These are phyloP conservation scores for Campylomormyrus numenius DNA, from an alignment of 2,113 vertebrate genomes.

Conservation along the genomic window DNA sequence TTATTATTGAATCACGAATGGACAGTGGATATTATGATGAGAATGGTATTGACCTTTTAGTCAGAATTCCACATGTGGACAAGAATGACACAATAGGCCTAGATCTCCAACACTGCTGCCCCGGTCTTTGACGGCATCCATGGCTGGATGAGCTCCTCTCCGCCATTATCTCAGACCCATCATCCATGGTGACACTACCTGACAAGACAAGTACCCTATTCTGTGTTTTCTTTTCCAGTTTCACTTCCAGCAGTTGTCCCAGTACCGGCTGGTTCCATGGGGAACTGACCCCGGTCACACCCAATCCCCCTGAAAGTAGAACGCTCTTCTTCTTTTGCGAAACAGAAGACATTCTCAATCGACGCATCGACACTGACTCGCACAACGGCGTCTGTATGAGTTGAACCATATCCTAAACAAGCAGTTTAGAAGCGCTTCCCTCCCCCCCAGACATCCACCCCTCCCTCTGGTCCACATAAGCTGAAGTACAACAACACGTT, in stretches of 20 bases:
- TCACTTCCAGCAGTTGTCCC: constrained; percentile 13
- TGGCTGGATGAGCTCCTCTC: background rate
- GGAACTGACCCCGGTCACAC: background rate
- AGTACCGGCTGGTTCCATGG: background rate
- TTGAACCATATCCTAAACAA: background rate
- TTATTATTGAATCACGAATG: background rate
- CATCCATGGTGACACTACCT: background rate
- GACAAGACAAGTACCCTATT: background rate
- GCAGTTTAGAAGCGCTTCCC: background rate
- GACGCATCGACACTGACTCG: background rate
- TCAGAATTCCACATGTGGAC: background rate
- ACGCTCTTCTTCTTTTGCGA: background rate
- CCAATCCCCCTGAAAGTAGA: background rate
- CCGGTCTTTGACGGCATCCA: background rate
- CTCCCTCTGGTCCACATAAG: background rate
- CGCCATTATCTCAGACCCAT: background rate
- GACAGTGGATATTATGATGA: background rate
- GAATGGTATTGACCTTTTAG: background rate
- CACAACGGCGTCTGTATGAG: background rate
- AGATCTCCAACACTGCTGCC: background rate
- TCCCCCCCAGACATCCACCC: background rate
- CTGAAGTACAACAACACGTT: background rate
- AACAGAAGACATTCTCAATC: background rate
- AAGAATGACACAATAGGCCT: background rate
- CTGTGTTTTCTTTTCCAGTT: background rate